Percentiles rank a stretch among this genome's conserved stretches.
phyloP scores from a whole-genome alignment of 2,113 vertebrate genomes.

The Aviceda subcristata region DNA sequence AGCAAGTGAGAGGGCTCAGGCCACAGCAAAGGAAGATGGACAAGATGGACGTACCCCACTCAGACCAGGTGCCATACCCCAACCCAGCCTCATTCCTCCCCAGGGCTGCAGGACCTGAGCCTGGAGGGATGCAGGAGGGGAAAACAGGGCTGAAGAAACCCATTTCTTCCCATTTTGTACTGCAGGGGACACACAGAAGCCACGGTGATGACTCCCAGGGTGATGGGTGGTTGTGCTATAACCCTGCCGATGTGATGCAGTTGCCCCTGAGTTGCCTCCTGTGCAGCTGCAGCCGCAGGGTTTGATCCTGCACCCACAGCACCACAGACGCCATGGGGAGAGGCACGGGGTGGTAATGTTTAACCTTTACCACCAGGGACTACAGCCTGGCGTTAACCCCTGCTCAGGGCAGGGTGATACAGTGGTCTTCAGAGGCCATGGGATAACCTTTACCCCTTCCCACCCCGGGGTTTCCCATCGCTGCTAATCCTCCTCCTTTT shows the following conservation, averaged over 20 bases:
- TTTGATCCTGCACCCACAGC: background rate
- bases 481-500: background rate
- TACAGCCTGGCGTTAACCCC: background rate
- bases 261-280: accelerated
- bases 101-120: accelerated
- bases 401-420: background rate
- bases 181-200: background rate
- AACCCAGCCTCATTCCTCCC: background rate
- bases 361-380: background rate
- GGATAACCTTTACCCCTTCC: background rate
- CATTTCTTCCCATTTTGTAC: background rate
- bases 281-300: background rate
- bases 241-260: accelerated
- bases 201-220: accelerated
- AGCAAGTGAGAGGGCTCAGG: background rate
- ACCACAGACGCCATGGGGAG: background rate
- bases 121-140: background rate
- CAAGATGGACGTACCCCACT: accelerated
- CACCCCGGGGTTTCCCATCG: accelerated
- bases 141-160: background rate
- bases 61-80: accelerated
- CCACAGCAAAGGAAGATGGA: background rate
- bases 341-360: background rate
- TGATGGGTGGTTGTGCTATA: background rate
- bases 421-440: accelerated